These are phyloP conservation scores for Psococerastis gibbosa DNA, from an alignment of 2,888 invertebrate species.

Conservation along the genomic window DNA sequence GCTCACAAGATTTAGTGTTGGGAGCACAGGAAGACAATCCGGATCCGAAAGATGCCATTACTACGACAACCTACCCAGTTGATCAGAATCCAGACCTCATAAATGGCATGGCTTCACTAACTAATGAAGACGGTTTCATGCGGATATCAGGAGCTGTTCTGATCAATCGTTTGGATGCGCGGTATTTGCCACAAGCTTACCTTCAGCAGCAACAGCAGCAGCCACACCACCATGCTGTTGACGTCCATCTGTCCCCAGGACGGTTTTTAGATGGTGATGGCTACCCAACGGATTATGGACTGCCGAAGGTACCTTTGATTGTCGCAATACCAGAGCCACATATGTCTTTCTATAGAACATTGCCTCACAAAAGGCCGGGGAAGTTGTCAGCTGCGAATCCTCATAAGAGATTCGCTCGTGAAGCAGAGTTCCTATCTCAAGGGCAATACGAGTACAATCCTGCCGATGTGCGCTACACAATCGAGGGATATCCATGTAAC, in stretches of 20 bases:
- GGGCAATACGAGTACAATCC: conserved; percentile 28
- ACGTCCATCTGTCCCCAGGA: conserved; percentile 53
- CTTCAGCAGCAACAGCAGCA: conserved; percentile 24
- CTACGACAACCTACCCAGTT: conserved; percentile 28
- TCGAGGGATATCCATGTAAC: conserved; percentile 57
- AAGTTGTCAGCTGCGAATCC: conserved; percentile 35
- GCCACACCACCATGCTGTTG: conserved; percentile 35
- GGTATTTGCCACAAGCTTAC: conserved; percentile 12
- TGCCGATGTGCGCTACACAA: conserved; percentile 49
- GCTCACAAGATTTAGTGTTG: conserved; percentile 32
- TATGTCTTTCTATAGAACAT: conserved; percentile 46
- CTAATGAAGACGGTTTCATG: conserved; percentile 26
- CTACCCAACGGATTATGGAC: conserved; percentile 58
- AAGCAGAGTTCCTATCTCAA: conserved; percentile 42
- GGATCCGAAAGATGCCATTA: conserved; percentile 15
- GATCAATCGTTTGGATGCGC: conserved; percentile 17
- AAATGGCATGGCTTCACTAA: conserved; percentile 50
- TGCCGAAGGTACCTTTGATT: conserved; percentile 34
- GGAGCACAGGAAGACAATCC: conserved; percentile 18
- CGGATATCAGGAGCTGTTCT: conserved; percentile 13
- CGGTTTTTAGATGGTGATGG: conserved; percentile 54
- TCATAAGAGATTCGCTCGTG: conserved; percentile 37
- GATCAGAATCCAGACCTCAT: conserved; percentile 66
- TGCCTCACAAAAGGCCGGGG: conserved; percentile 49
- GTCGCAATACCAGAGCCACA: conserved; percentile 16